Conservation (phyloP, 2,888 invertebrate genomes). For the Epistrophe grossulariae region DNA sequence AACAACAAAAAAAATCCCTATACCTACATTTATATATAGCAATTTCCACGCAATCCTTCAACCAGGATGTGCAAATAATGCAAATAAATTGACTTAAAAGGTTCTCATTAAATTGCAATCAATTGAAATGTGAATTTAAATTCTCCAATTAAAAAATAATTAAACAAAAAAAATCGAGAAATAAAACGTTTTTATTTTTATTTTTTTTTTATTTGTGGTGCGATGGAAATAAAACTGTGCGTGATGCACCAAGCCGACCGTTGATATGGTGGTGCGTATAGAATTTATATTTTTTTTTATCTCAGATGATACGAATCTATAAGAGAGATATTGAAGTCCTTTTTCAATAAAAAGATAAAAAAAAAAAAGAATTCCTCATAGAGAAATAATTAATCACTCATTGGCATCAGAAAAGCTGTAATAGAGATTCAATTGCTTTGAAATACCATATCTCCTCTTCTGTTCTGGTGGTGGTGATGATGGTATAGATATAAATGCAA, state of each 20-base stretch:
- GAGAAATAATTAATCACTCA: conserved; percentile 7
- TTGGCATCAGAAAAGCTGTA: background rate
- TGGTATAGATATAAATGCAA: background rate
- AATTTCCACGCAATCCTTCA: conserved; percentile 4
- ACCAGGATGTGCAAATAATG: background rate
- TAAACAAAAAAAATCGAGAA: conserved; percentile 15
- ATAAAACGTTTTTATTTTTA: too few relatives aligned
- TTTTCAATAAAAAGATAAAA: conserved; percentile 16
- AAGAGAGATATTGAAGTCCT: conserved; percentile 8
- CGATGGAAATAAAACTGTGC: background rate
- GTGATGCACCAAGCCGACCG: background rate
- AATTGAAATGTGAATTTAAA: conserved; percentile 47
- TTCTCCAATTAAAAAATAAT: conserved; percentile 44
- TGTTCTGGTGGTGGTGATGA: background rate
- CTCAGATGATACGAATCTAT: conserved; percentile 1
- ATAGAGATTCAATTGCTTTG: conserved; percentile 8
- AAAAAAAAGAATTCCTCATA: background rate
- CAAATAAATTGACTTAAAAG: conserved; percentile 29
- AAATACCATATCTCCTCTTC: background rate
- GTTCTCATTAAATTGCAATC: conserved; percentile 45
- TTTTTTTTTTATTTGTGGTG: conserved; percentile 3
- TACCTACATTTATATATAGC: background rate
- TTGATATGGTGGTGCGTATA: background rate
- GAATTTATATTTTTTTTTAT: background rate
- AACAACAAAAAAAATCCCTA: background rate